phyloP scores from a whole-genome alignment of 2,113 vertebrate genomes.

The Triplophysa dalaica region DNA sequence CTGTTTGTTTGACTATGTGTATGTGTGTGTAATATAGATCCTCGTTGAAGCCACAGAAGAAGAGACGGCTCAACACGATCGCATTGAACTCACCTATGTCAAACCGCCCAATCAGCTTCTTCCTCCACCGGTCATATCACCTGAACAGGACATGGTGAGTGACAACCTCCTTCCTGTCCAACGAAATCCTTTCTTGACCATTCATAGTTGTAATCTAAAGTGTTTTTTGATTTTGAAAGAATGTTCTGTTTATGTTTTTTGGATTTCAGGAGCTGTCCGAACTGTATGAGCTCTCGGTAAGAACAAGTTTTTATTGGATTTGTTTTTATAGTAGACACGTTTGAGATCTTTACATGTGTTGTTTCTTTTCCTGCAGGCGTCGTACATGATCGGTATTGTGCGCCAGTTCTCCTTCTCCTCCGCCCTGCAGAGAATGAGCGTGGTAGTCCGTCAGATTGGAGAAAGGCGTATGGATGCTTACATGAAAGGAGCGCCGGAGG shows the following conservation, averaged over 20 bases:
- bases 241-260: constrained; percentile 1
- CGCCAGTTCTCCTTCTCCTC: constrained; percentile 98
- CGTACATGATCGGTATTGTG: constrained; percentile 94
- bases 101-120: constrained; percentile 89
- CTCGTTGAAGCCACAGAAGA: constrained; percentile 96
- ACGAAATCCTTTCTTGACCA: no score
- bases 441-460: constrained; percentile 85
- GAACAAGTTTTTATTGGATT: constrained; percentile 54
- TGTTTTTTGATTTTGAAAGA: no score
- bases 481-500: constrained; percentile 93
- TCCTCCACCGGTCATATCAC: constrained; percentile 70
- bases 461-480: constrained; percentile 95
- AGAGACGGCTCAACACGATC: constrained; percentile 93
- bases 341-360: neutral
- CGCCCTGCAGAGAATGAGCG: constrained; percentile 90
- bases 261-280: constrained; percentile 88
- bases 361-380: constrained; percentile 68
- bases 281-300: constrained; percentile 90
- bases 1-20: neutral
- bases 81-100: constrained; percentile 96
- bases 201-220: no score
- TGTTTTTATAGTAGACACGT: neutral
- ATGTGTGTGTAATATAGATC: constrained; percentile 73
- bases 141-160: constrained; percentile 87
- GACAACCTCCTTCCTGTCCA: neutral